Evolutionary conservation across 2,113 vertebrate genomes (phyloP).

Genomic region (Cryptotis parvus): DNA sequence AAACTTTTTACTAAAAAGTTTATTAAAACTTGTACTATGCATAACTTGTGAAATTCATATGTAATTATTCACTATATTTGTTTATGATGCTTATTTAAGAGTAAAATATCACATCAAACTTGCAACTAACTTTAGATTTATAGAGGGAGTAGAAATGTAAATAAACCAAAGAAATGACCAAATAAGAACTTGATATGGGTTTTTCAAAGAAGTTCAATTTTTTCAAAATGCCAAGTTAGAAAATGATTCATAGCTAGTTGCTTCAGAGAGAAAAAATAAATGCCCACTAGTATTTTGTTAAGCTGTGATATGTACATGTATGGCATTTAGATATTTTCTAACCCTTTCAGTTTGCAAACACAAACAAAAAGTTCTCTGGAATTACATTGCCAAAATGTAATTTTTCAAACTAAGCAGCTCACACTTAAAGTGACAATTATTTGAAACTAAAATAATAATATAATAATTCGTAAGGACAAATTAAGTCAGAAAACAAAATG

Average conservation of each 20-base stretch:
- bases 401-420: background rate
- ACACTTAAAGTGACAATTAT: background rate
- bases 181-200: slow-evolving; percentile 74
- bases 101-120: slow-evolving; percentile 68
- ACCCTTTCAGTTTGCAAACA: slow-evolving; percentile 23
- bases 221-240: slow-evolving; percentile 68
- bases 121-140: slow-evolving; percentile 75
- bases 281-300: slow-evolving; percentile 30
- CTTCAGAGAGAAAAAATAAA: slow-evolving; percentile 64
- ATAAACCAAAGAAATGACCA: slow-evolving; percentile 66
- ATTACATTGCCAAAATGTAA: background rate
- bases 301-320: background rate
- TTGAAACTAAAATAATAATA: slow-evolving; percentile 8
- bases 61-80: slow-evolving; percentile 69
- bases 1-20: slow-evolving; percentile 53
- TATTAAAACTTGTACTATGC: slow-evolving; percentile 74
- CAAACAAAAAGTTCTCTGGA: background rate
- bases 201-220: slow-evolving; percentile 67
- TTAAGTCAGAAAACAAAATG: slow-evolving; percentile 7
- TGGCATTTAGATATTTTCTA: slow-evolving; percentile 12
- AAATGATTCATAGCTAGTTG: slow-evolving; percentile 71
- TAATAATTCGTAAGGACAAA: background rate
- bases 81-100: slow-evolving; percentile 68
- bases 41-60: slow-evolving; percentile 72
- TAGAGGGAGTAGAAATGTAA: slow-evolving; percentile 42